These are phyloP conservation scores for Echinometra lucunter DNA, from an alignment of 53 echinoderm and acorn worm species.

Conservation along the genomic window DNA sequence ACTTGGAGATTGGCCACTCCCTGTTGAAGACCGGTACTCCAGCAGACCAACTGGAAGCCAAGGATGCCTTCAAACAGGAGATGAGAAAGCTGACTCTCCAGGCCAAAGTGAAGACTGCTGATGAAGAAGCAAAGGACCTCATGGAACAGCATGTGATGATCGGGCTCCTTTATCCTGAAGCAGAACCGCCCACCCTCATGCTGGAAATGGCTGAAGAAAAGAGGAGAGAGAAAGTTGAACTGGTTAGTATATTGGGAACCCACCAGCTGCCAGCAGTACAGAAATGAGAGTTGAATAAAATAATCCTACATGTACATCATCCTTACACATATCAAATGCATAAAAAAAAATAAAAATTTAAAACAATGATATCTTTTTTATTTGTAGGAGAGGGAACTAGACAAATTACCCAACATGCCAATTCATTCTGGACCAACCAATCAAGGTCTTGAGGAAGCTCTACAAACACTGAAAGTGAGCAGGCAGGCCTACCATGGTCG, in stretches of 20 bases:
- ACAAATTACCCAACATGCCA: slow-evolving; percentile 17
- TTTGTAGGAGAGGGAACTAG: slow-evolving; percentile 48
- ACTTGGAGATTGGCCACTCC: slow-evolving; percentile 8
- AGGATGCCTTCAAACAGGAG: slow-evolving; percentile 17
- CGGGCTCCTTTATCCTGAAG: neutral
- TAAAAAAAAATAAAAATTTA: neutral
- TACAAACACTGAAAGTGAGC: slow-evolving; percentile 69
- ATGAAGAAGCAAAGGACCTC: neutral
- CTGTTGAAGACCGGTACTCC: neutral
- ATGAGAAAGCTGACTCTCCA: neutral
- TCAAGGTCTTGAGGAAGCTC: slow-evolving; percentile 45
- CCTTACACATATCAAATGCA: neutral
- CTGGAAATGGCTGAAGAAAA: slow-evolving; percentile 60
- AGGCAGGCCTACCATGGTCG: slow-evolving; percentile 73
- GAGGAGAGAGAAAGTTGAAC: slow-evolving; percentile 39
- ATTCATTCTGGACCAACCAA: slow-evolving; percentile 60
- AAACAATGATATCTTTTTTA: slow-evolving; percentile 24
- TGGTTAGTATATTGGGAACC: slow-evolving; percentile 18
- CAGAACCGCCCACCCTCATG: neutral
- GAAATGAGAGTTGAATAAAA: neutral
- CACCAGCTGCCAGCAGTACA: neutral
- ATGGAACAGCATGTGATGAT: slow-evolving; percentile 49
- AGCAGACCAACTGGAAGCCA: neutral
- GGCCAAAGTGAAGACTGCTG: neutral
- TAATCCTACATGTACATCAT: too few relatives aligned